phyloP scores from a whole-genome alignment of 2,113 vertebrate genomes.

The Amphiprion ocellaris region DNA sequence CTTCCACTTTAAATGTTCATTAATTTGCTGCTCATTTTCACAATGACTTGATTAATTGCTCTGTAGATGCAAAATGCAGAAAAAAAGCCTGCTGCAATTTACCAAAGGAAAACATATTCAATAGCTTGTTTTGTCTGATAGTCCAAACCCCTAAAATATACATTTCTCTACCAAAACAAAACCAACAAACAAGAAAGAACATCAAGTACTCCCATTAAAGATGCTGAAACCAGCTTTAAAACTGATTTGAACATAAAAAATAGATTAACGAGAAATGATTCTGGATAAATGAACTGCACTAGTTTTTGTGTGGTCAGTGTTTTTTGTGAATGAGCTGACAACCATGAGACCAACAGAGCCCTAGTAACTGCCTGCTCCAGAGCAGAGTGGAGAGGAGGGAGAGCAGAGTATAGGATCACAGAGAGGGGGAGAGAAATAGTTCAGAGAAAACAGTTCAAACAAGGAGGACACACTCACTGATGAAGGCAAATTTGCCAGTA shows the following conservation, averaged over 20 bases:
- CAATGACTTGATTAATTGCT: neutral
- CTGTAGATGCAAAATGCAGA: neutral
- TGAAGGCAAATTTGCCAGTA: conserved; percentile 36
- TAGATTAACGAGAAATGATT: neutral
- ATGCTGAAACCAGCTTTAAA: neutral
- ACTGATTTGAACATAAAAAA: neutral
- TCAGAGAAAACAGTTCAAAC: conserved; percentile 64
- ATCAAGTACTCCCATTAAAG: neutral
- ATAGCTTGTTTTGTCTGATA: no score
- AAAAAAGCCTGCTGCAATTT: no score
- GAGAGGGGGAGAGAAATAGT: conserved; percentile 62
- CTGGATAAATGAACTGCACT: no score
- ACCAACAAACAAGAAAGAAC: neutral
- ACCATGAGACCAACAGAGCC: conserved; percentile 74
- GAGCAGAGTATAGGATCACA: conserved; percentile 77
- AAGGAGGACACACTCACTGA: conserved; percentile 46
- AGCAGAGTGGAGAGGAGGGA: conserved; percentile 78
- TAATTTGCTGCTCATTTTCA: neutral
- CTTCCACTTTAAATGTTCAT: neutral
- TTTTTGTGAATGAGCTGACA: conserved; percentile 51
- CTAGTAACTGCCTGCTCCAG: conserved; percentile 82
- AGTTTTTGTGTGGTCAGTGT: neutral
- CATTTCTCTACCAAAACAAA: neutral
- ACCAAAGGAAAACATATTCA: no score
- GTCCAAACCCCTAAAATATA: neutral